Conservation (phyloP, 2,113 vertebrate genomes). For the Vicugna pacos region DNA sequence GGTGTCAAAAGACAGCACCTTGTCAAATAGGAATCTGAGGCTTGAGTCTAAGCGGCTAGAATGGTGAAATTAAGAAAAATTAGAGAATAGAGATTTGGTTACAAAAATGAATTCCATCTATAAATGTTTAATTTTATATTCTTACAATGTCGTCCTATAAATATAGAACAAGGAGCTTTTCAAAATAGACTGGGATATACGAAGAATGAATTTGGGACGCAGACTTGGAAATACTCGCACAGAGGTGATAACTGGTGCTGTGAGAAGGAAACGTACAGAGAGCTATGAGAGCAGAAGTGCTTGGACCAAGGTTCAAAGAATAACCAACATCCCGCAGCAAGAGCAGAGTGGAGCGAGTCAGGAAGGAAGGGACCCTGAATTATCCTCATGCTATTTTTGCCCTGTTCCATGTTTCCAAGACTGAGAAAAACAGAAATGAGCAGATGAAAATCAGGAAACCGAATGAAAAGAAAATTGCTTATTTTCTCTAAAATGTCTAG, state of each 20-base stretch:
- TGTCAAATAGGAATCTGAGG: background rate
- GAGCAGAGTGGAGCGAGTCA: background rate
- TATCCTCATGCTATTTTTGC: background rate
- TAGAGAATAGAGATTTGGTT: background rate
- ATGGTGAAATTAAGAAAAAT: background rate
- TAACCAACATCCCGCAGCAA: background rate
- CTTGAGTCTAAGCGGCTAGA: background rate
- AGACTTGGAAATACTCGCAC: background rate
- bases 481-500: background rate
- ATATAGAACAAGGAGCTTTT: background rate
- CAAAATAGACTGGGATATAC: background rate
- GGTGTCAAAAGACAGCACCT: background rate
- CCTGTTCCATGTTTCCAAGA: background rate
- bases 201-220: background rate
- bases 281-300: background rate
- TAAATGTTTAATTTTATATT: background rate
- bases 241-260: background rate
- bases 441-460: background rate
- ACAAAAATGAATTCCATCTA: background rate
- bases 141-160: background rate
- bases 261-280: background rate
- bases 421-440: background rate
- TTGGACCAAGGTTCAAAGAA: background rate
- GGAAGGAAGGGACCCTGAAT: background rate
- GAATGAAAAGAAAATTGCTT: background rate